Evolutionary conservation across 2,888 invertebrate genomes (phyloP), one percentile per base, ranked within the genome.

Genomic region (Perdita meconis): DNA sequence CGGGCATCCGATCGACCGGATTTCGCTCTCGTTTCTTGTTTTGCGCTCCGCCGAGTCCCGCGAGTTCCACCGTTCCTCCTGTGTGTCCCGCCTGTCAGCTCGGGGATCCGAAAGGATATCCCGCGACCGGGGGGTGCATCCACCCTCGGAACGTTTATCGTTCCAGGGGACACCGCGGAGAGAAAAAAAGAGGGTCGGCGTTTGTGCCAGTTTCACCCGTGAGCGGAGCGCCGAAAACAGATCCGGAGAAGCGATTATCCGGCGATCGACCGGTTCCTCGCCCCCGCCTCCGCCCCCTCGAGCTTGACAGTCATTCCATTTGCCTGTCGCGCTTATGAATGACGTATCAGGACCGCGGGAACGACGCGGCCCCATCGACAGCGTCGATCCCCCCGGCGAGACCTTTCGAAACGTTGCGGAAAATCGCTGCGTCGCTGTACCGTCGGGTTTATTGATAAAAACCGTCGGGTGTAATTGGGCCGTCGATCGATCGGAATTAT

Each of bases 21-120:
- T 82, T 83, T 75, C 75, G 77, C 76, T 85, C 76, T 85, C 78
- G 72, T 83, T 85, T 85, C 83, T 80, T 86, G 86, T 82, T 85
- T 85, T 80, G 76, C 75, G 83, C 80, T 79, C 64, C 75, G 77
- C 40, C 77, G 77, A 61, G 4, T 50, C 65, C 60, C 78, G 78
- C 38, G 38, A 38, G 56, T 10, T 26, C 10, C n/a, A 16, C 6
- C 24, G n/a, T n/a, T 51, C 6, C 26, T 26, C 30, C n/a, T 13
- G n/a, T 13, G 6, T 3, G 16, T 8, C 30, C 34, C 16, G 12
- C 3, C 53, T 55, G 53, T 30, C 53, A 10, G 53, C n/a, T 30
- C 13, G 2, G n/a, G 30, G 53, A 5, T 2, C 30, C 3, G 34
- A 8, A 19, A 8, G 10, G 19, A 50, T 36, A 65, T 68, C 47